Percentiles rank a stretch among this genome's conserved stretches.
Evolutionary conservation across 2,888 invertebrate genomes (phyloP).

Genomic region (Eutolmus rufibarbis): DNA sequence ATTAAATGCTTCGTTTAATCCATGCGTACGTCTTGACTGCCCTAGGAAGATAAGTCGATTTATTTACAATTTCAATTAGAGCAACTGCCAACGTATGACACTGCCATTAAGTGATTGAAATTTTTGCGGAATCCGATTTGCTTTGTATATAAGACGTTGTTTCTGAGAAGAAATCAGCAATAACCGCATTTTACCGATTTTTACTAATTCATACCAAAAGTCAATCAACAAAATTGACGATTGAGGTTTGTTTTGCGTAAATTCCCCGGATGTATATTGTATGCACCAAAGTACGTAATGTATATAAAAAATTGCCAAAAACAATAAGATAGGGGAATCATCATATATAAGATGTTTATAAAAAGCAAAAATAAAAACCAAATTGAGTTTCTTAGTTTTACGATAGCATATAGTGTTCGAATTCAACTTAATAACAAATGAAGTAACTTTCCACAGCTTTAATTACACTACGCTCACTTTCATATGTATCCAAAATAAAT

Average conservation of each 20-base stretch:
- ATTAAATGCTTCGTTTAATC: constrained; percentile 8
- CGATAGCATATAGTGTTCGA: not conserved
- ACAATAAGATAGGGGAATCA: not conserved
- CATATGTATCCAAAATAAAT: too few relatives aligned
- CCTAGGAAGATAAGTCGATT: not conserved
- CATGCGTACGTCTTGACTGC: not conserved
- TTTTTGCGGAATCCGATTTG: not conserved
- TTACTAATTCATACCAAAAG: not conserved
- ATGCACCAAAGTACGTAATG: not conserved
- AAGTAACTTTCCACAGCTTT: not conserved
- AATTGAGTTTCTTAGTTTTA: not conserved
- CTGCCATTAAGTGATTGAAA: not conserved
- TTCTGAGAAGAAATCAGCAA: constrained; percentile 2
- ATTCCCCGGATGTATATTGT: not conserved
- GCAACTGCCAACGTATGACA: not conserved
- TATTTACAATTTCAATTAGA: constrained; percentile 12
- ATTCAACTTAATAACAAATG: not conserved
- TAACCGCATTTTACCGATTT: not conserved
- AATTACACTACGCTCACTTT: not conserved
- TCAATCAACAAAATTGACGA: not conserved
- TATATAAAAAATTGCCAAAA: not conserved
- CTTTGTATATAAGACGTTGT: not conserved
- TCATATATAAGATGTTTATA: not conserved
- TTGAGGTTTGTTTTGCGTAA: not conserved
- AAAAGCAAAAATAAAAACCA: not conserved